A percentile compares a stretch with the other conserved stretches of the same genome.
Evolutionary conservation across 2,888 invertebrate species (phyloP).

Genomic region (Biston stratarius): DNA sequence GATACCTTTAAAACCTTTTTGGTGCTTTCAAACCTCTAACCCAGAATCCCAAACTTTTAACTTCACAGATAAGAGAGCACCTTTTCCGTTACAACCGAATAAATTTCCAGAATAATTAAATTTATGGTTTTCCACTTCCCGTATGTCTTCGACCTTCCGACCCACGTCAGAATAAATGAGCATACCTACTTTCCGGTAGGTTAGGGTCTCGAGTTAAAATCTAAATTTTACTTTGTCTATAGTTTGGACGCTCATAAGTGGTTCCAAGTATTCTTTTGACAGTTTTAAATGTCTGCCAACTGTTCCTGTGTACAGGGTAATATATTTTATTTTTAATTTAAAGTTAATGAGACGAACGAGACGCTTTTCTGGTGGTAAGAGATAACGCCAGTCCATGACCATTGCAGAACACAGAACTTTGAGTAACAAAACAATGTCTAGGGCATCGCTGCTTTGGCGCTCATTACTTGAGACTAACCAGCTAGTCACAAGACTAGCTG

Average conservation of each 20-base stretch:
- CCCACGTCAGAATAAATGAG: conserved; percentile 15
- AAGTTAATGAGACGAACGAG: no score
- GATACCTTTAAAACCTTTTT: conserved; percentile 3
- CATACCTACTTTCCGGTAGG: not conserved
- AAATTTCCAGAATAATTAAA: conserved; percentile 20
- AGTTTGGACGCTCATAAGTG: conserved; percentile 1
- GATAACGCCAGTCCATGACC: no score
- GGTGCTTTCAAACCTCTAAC: not conserved
- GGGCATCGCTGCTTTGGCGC: no score
- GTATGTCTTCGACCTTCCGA: conserved; percentile 3
- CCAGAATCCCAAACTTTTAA: conserved; percentile 4
- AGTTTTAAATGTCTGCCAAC: not conserved
- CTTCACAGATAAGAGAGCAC: conserved; percentile 10
- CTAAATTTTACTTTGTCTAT: conserved; percentile 9
- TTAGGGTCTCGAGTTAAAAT: conserved; percentile 3
- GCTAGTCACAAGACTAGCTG: no score
- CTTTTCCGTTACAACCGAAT: conserved; percentile 12
- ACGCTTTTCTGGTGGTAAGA: no score
- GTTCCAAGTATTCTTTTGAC: not conserved
- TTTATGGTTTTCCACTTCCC: conserved; percentile 13
- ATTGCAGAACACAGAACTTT: no score
- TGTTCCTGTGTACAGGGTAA: no score
- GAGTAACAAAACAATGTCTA: no score
- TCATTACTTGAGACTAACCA: no score
- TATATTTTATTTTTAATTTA: no score